Evolutionary conservation across 2,888 invertebrate genomes (phyloP).

Genomic region (Nipponacmea schrenckii): DNA sequence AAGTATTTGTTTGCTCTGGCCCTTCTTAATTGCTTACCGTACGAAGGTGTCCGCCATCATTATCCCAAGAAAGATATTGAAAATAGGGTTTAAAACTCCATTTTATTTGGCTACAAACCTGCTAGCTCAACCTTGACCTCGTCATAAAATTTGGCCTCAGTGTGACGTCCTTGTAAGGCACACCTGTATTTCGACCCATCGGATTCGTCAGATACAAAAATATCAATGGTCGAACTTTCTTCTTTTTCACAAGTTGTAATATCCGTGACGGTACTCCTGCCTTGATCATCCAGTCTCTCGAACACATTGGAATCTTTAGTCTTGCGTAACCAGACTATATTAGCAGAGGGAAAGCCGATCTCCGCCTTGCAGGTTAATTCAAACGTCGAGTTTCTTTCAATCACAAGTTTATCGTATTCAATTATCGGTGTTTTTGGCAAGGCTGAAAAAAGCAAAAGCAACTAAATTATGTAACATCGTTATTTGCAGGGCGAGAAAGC

Average conservation of each 20-base stretch:
- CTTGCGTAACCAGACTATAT: background rate
- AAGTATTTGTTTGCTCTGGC: too few species aligned
- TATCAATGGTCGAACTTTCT: background rate
- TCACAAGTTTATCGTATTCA: background rate
- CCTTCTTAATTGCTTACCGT: too few species aligned
- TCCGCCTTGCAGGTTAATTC: background rate
- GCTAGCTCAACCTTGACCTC: background rate
- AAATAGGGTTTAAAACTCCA: background rate
- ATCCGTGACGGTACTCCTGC: background rate
- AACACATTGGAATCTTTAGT: background rate
- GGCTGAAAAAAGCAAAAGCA: too few species aligned
- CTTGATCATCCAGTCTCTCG: background rate
- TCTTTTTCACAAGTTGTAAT: background rate
- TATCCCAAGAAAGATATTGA: too few species aligned
- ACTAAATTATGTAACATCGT: too few species aligned
- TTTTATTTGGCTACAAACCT: background rate
- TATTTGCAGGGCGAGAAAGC: too few species aligned
- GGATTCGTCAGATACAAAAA: background rate
- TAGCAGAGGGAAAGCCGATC: background rate
- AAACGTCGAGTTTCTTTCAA: background rate
- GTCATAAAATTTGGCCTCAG: background rate
- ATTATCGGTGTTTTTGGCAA: background rate
- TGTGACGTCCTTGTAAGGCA: background rate
- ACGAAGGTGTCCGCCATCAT: too few species aligned
- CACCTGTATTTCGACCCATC: background rate